Conservation (phyloP, 2,888 invertebrate species). For the Mythimna impura region DNA sequence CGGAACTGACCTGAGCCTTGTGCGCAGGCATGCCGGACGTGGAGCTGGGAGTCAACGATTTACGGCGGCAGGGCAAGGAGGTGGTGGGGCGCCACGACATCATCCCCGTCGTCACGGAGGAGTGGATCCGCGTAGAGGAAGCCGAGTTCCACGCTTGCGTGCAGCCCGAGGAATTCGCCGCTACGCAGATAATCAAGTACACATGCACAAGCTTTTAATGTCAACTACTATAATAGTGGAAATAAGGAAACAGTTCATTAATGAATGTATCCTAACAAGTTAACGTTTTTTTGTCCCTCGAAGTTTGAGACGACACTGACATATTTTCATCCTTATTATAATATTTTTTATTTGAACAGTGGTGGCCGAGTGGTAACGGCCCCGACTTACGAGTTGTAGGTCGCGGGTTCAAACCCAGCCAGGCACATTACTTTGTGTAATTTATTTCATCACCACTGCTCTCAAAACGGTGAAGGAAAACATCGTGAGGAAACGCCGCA, state of each 20-base stretch:
- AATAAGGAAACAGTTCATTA: neutral
- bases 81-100: conserved; percentile 99
- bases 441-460: too few species aligned
- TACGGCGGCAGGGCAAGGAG: conserved; percentile 99
- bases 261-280: neutral
- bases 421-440: too few species aligned
- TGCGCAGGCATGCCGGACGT: conserved; percentile 96
- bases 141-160: conserved; percentile 98
- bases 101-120: conserved; percentile 99
- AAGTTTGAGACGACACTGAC: neutral
- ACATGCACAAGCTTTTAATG: neutral
- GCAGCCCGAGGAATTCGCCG: conserved; percentile 97
- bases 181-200: conserved; percentile 95
- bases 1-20: neutral
- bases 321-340: neutral
- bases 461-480: too few species aligned
- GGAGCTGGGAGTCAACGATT: conserved; percentile 99
- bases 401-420: too few species aligned
- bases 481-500: too few species aligned
- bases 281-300: neutral
- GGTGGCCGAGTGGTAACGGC: too few species aligned
- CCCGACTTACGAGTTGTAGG: too few species aligned
- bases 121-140: conserved; percentile 99
- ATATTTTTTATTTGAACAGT: too few species aligned
- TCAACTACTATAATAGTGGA: neutral